Percentiles rank a stretch among this genome's conserved stretches.
Conservation (phyloP, 2,888 invertebrate genomes). For the Agrilus mali region DNA sequence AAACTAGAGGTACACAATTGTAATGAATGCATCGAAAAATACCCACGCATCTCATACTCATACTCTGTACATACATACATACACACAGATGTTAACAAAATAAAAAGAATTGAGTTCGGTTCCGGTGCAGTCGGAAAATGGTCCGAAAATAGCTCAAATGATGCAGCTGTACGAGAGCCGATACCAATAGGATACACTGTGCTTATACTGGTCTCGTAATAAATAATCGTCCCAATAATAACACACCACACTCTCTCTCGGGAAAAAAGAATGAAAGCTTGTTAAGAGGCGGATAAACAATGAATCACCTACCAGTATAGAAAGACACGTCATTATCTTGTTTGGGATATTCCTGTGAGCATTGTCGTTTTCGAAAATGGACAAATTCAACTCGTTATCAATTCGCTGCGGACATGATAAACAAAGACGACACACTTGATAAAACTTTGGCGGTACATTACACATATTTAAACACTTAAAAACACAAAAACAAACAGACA, state of each 20-base stretch:
- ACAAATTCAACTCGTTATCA: slow-evolving; percentile 60
- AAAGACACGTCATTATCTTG: slow-evolving; percentile 64
- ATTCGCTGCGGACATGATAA: slow-evolving; percentile 54
- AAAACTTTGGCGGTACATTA: slow-evolving; percentile 83
- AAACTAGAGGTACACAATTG: slow-evolving; percentile 20
- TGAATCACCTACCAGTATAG: slow-evolving; percentile 58
- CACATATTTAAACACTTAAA: slow-evolving; percentile 31
- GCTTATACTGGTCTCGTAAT: slow-evolving; percentile 14
- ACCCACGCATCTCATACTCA: slow-evolving; percentile 1
- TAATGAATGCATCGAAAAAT: slow-evolving; percentile 20
- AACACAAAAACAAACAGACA: slow-evolving; percentile 30
- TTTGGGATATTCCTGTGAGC: slow-evolving; percentile 44
- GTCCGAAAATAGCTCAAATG: slow-evolving; percentile 20
- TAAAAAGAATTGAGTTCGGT: slow-evolving; percentile 28
- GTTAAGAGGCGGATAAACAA: slow-evolving; percentile 8
- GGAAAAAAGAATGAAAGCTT: neutral
- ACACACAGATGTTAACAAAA: slow-evolving; percentile 24
- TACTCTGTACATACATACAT: slow-evolving; percentile 21
- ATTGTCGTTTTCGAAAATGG: slow-evolving; percentile 66
- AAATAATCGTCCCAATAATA: no score
- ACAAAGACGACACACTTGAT: slow-evolving; percentile 89
- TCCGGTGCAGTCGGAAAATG: slow-evolving; percentile 24
- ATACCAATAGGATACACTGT: no score
- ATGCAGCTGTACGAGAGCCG: slow-evolving; percentile 20
- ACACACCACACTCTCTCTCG: no score